These are phyloP conservation scores for Drosophila austrosaltans DNA, from an alignment of 2,888 invertebrate species.

Conservation along the genomic window DNA sequence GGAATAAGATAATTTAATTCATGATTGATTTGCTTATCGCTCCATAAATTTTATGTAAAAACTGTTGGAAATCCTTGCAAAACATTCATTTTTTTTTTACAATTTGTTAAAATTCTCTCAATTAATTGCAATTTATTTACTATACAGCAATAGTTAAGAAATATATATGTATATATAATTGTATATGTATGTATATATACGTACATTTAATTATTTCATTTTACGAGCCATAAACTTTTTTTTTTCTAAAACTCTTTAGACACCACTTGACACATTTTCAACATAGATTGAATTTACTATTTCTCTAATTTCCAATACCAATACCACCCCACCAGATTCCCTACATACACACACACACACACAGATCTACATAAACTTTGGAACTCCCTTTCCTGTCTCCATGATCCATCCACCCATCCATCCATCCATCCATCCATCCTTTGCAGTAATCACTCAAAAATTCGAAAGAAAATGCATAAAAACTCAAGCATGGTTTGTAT, in stretches of 20 bases:
- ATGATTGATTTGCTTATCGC: too few species aligned
- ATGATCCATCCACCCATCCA: neutral
- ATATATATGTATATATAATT: too few species aligned
- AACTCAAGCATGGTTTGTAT: slow-evolving; percentile 76
- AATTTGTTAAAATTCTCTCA: too few species aligned
- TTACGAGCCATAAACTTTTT: slow-evolving; percentile 7
- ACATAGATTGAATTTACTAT: neutral
- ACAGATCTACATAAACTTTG: neutral
- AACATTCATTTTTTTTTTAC: too few species aligned
- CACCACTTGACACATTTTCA: slow-evolving; percentile 20
- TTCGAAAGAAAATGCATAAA: slow-evolving; percentile 78
- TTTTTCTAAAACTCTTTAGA: neutral
- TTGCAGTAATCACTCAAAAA: slow-evolving; percentile 68
- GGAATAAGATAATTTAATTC: too few species aligned
- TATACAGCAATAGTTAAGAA: too few species aligned
- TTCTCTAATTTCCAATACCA: neutral
- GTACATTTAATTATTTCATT: neutral
- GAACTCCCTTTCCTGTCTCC: too few species aligned
- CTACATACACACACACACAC: neutral
- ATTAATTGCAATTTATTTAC: too few species aligned
- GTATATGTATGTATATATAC: too few species aligned
- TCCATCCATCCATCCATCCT: neutral
- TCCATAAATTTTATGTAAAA: too few species aligned
- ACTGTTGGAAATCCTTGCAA: too few species aligned
- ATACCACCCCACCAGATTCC: slow-evolving; percentile 14